Percentiles rank a stretch among this genome's conserved stretches.
Evolutionary conservation across 2,797 vertebrate species (phyloP).

Genomic region (Mormyrus hasselquistii): DNA sequence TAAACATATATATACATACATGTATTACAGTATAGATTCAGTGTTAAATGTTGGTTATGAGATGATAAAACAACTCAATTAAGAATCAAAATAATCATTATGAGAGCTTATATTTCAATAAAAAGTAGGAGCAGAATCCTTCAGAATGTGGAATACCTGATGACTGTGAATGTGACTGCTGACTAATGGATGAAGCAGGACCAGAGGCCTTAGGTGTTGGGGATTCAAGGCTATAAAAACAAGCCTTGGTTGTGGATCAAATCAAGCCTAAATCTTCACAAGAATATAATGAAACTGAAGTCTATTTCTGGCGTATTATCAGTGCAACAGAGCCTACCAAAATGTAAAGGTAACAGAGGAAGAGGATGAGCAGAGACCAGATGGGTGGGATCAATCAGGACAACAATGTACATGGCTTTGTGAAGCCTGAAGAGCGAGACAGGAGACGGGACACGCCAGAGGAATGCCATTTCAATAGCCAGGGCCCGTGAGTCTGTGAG

Average conservation of each 20-base stretch:
- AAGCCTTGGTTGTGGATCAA: neutral
- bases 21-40: neutral
- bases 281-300: neutral
- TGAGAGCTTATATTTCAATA: no score
- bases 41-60: neutral
- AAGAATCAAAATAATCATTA: neutral
- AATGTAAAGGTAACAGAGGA: neutral
- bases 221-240: neutral
- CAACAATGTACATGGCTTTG: neutral
- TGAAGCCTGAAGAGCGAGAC: neutral
- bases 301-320: neutral
- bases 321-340: neutral
- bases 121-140: neutral
- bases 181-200: neutral
- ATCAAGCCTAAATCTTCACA: neutral
- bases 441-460: neutral
- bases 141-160: neutral
- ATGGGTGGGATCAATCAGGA: neutral
- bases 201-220: neutral
- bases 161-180: neutral
- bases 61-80: neutral
- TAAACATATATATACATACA: neutral
- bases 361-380: neutral
- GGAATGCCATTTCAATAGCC: neutral
- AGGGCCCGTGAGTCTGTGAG: neutral